phyloP scores from a whole-genome alignment of 2,888 invertebrate genomes.

The Oxycera nigricornis region DNA sequence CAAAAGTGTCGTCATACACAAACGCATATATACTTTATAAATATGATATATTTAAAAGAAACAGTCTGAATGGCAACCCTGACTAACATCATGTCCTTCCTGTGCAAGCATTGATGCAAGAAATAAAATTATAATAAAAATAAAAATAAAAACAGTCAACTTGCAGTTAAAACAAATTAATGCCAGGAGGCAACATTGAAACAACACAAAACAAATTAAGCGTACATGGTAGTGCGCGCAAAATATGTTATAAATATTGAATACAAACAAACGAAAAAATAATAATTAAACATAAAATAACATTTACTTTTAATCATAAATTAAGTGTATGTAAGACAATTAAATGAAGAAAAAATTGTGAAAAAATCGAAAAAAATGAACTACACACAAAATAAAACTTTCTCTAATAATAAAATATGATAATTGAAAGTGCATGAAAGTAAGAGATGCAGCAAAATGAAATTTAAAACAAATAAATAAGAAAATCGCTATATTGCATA shows the following conservation, averaged over 20 bases:
- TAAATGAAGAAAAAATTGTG: slow-evolving; percentile 11
- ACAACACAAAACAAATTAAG: slow-evolving; percentile 17
- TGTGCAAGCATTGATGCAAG: not conserved
- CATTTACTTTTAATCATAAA: slow-evolving; percentile 38
- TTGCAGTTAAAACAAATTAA: slow-evolving; percentile 32
- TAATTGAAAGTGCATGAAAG: slow-evolving; percentile 4
- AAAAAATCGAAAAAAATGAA: slow-evolving; percentile 16
- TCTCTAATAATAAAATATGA: slow-evolving; percentile 11
- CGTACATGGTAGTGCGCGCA: slow-evolving; percentile 20
- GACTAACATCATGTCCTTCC: not conserved
- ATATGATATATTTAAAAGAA: slow-evolving; percentile 21
- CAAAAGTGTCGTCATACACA: slow-evolving; percentile 46
- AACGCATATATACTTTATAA: slow-evolving; percentile 21
- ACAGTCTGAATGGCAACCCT: slow-evolving; percentile 31
- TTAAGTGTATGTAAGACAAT: not conserved
- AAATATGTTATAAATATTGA: slow-evolving; percentile 23
- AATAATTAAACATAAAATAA: slow-evolving; percentile 18
- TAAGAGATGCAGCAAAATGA: too few relatives aligned
- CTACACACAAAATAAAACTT: slow-evolving; percentile 14
- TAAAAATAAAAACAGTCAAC: slow-evolving; percentile 39
- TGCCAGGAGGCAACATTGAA: slow-evolving; percentile 4
- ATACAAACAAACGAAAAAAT: slow-evolving; percentile 11
- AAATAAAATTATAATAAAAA: slow-evolving; percentile 40
- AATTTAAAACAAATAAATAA: not conserved
- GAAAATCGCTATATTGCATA: not conserved